Evolutionary conservation across 1,140 invertebrate species (phyloP).

Genomic region (Drosophila kepulauana): DNA sequence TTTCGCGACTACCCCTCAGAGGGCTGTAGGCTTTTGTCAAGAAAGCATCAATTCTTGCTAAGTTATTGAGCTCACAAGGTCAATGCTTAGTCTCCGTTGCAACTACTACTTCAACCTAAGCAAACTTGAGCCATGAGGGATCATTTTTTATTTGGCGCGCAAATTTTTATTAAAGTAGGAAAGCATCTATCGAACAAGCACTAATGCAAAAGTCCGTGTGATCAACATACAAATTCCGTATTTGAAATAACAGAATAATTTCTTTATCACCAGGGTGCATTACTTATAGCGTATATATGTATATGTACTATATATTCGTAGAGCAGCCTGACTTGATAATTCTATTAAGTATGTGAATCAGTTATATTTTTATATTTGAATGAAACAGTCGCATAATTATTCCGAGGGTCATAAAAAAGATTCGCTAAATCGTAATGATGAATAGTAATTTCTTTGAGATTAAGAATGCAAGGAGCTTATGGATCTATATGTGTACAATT

Average conservation of each 20-base stretch:
- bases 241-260: constrained; percentile 22
- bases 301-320: too few species aligned
- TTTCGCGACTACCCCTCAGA: too few species aligned
- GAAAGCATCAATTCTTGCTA: too few species aligned
- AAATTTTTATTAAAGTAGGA: background rate
- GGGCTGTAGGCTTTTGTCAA: too few species aligned
- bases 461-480: constrained; percentile 1
- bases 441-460: constrained; percentile 43
- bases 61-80: too few species aligned
- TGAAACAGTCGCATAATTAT: background rate
- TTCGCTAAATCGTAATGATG: background rate
- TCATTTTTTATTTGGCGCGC: constrained; percentile 2
- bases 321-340: too few species aligned
- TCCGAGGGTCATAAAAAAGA: background rate
- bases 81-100: too few species aligned
- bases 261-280: constrained; percentile 19
- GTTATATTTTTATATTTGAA: too few species aligned
- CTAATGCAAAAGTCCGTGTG: background rate
- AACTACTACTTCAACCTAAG: background rate
- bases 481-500: background rate
- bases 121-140: background rate
- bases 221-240: constrained; percentile 56
- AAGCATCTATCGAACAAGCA: background rate
- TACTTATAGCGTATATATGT: too few species aligned
- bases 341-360: too few species aligned